Conservation (phyloP, 2,888 invertebrate species). For the Morinoia aosen region DNA sequence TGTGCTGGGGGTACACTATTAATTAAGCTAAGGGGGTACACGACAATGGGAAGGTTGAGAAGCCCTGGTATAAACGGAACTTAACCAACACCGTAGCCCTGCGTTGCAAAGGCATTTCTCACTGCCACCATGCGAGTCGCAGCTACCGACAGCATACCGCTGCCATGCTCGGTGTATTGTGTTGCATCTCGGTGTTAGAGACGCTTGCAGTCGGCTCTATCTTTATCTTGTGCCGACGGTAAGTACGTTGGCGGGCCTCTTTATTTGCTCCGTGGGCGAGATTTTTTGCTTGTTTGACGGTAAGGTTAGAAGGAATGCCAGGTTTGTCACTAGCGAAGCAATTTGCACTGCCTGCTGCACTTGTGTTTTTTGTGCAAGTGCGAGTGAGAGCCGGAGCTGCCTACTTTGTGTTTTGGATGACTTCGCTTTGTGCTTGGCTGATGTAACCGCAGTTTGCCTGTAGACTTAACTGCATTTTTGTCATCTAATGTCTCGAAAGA, state of each 20-base stretch:
- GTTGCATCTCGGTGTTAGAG: neutral
- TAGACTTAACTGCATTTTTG: neutral
- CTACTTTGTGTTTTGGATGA: neutral
- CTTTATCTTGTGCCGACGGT: neutral
- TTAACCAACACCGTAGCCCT: too few species aligned
- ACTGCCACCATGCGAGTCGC: too few species aligned
- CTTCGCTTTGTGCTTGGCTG: neutral
- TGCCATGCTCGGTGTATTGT: neutral
- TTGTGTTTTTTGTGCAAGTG: neutral
- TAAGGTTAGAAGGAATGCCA: neutral
- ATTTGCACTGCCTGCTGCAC: neutral
- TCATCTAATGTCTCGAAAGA: too few species aligned
- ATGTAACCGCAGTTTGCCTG: neutral
- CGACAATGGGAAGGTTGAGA: too few species aligned
- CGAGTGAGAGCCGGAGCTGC: neutral
- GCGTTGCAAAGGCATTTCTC: too few species aligned
- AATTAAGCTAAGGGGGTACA: too few species aligned
- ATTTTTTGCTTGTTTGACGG: conserved; percentile 12
- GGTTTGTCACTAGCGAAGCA: neutral
- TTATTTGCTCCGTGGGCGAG: conserved; percentile 3
- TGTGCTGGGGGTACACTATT: too few species aligned
- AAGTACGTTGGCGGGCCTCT: conserved; percentile 4
- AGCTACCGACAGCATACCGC: too few species aligned
- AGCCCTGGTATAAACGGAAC: too few species aligned
- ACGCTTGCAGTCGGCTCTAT: neutral